A percentile compares a stretch with the other conserved stretches of the same genome.
Evolutionary conservation across 2,113 vertebrate genomes (phyloP).

Genomic region (Accipiter cooperii): DNA sequence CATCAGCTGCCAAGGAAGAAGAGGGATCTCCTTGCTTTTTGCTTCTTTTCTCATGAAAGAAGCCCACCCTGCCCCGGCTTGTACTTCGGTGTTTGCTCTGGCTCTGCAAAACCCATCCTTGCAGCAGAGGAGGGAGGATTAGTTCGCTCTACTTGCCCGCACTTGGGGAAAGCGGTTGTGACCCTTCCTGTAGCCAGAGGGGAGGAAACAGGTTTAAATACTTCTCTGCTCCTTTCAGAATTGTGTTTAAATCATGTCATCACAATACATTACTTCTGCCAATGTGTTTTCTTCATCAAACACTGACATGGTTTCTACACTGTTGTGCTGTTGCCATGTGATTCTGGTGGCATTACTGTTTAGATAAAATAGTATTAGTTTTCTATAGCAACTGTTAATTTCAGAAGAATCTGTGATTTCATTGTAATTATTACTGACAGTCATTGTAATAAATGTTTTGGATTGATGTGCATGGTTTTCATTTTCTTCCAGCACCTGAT

Average conservation of each 20-base stretch:
- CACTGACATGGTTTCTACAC: not conserved
- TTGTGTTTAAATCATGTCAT: not conserved
- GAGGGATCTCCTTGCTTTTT: not conserved
- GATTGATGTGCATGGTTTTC: not conserved
- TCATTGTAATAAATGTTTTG: not conserved
- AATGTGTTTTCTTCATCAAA: not conserved
- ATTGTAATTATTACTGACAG: not conserved
- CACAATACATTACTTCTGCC: not conserved
- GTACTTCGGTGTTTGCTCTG: not conserved
- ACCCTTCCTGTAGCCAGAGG: not conserved
- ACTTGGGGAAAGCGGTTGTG: not conserved
- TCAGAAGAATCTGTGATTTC: not conserved
- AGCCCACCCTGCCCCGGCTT: not conserved
- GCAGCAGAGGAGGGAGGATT: not conserved
- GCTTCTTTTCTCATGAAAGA: not conserved
- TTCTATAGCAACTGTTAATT: not conserved
- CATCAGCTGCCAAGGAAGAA: not conserved
- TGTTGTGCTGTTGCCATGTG: constrained; percentile 4
- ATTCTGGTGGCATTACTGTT: not conserved
- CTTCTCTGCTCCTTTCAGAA: not conserved
- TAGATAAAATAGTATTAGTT: constrained; percentile 1
- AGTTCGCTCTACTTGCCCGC: not conserved
- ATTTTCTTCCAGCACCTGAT: not conserved
- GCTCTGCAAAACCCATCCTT: not conserved
- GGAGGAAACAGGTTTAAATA: not conserved